Evolutionary conservation across 2,113 vertebrate species (phyloP).

Genomic region (Colistium nudipinnis): DNA sequence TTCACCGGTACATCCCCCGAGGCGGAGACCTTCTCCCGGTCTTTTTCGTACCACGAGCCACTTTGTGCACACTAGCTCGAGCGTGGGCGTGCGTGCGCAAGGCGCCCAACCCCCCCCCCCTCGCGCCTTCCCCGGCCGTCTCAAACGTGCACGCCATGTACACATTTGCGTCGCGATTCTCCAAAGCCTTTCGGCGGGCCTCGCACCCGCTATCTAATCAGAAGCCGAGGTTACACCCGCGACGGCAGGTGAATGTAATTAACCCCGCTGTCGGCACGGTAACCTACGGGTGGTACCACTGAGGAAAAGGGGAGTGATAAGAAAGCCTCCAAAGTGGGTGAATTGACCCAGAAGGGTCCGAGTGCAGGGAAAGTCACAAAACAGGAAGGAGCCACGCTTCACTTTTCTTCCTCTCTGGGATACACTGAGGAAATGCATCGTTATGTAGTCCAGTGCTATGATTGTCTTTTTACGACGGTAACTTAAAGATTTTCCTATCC

Average conservation of each 20-base stretch:
- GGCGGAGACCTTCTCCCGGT: conserved; percentile 18
- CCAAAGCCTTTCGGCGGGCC: conserved; percentile 7
- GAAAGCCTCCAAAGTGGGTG: conserved; percentile 19
- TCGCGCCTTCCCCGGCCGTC: too few relatives aligned
- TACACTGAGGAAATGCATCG: background rate
- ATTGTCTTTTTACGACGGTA: background rate
- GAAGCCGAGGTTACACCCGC: conserved; percentile 24
- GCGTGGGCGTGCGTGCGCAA: too few relatives aligned
- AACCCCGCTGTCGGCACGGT: conserved; percentile 55
- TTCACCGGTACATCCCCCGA: conserved; percentile 25
- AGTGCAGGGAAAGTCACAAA: conserved; percentile 13
- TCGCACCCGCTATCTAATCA: conserved; percentile 38
- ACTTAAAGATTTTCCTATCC: background rate
- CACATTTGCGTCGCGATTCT: too few relatives aligned
- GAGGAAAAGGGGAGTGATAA: conserved; percentile 42
- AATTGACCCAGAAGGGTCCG: conserved; percentile 27
- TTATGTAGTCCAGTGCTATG: background rate
- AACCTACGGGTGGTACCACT: conserved; percentile 24
- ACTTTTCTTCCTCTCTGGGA: conserved; percentile 6
- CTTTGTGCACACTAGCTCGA: background rate
- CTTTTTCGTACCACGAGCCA: background rate
- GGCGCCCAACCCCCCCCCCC: too few relatives aligned
- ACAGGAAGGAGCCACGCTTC: background rate
- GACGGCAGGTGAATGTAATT: conserved; percentile 70
- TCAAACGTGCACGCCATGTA: too few relatives aligned